These are phyloP conservation scores for Drosophila engyochracea DNA, from an alignment of 2,888 invertebrate species.

Conservation along the genomic window DNA sequence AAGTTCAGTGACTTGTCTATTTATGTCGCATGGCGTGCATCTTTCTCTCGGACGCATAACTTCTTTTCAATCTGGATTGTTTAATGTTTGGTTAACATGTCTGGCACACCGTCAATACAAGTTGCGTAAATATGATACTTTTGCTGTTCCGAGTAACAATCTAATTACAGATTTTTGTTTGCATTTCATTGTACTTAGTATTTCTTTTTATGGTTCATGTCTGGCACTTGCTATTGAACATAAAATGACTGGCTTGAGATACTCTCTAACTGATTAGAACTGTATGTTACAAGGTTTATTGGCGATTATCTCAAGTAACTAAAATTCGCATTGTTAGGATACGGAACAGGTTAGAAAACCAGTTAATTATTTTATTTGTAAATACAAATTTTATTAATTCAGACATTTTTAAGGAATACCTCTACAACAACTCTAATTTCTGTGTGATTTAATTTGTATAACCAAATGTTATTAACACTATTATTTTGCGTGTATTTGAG, in stretches of 20 bases:
- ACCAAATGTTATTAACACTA: not conserved
- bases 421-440: too few species aligned
- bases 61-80: conserved; percentile 36
- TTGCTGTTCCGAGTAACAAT: conserved; percentile 28
- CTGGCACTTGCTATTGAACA: not conserved
- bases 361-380: not conserved
- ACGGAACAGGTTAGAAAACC: not conserved
- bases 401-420: too few species aligned
- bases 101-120: conserved; percentile 41
- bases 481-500: not conserved
- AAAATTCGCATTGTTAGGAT: not conserved
- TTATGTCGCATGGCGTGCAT: not conserved
- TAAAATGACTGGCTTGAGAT: not conserved
- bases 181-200: conserved; percentile 6
- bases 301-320: not conserved
- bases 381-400: too few species aligned
- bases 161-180: conserved; percentile 51
- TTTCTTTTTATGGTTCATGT: conserved; percentile 2
- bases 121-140: conserved; percentile 33
- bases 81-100: conserved; percentile 67
- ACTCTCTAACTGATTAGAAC: not conserved
- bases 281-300: not conserved
- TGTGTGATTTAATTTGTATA: too few species aligned
- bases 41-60: not conserved
- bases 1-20: conserved; percentile 44